phyloP scores from a whole-genome alignment of 2,888 invertebrate species.

The Nesidiocoris tenuis region DNA sequence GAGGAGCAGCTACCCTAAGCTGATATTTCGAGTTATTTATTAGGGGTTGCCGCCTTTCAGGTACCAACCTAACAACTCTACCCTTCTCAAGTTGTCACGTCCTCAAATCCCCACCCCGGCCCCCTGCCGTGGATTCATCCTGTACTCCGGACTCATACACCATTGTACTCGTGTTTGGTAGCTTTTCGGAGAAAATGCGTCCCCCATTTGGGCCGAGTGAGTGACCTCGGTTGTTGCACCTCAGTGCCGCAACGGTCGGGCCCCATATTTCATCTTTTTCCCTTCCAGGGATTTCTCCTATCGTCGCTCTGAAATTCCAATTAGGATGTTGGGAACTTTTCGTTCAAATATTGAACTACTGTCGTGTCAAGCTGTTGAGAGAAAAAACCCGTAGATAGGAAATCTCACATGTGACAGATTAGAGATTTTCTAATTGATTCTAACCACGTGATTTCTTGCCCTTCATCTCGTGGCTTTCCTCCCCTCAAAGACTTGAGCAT shows the following conservation, averaged over 20 bases:
- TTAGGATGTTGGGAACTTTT: background rate
- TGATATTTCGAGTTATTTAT: constrained; percentile 39
- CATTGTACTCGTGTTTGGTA: background rate
- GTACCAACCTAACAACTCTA: constrained; percentile 19
- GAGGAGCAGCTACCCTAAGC: constrained; percentile 6
- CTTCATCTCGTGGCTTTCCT: too few relatives aligned
- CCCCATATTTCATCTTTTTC: background rate
- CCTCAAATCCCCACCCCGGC: background rate
- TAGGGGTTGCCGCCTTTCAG: constrained; percentile 35
- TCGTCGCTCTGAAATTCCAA: too few relatives aligned
- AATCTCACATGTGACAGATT: too few relatives aligned
- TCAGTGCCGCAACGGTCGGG: background rate
- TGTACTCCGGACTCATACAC: too few relatives aligned
- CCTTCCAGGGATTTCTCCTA: background rate
- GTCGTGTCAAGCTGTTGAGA: too few relatives aligned
- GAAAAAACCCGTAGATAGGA: too few relatives aligned
- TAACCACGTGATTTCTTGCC: too few relatives aligned
- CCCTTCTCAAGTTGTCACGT: constrained; percentile 37
- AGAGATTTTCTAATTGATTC: too few relatives aligned
- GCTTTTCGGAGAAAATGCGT: background rate
- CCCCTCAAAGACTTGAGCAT: too few relatives aligned
- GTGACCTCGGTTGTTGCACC: background rate
- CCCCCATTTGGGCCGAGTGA: background rate
- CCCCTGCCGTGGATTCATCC: too few relatives aligned
- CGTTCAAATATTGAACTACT: too few relatives aligned